Evolutionary conservation across 1,140 invertebrate species (phyloP), one percentile per base, ranked within the genome.

Genomic region (Trinorchestia longiramus): DNA sequence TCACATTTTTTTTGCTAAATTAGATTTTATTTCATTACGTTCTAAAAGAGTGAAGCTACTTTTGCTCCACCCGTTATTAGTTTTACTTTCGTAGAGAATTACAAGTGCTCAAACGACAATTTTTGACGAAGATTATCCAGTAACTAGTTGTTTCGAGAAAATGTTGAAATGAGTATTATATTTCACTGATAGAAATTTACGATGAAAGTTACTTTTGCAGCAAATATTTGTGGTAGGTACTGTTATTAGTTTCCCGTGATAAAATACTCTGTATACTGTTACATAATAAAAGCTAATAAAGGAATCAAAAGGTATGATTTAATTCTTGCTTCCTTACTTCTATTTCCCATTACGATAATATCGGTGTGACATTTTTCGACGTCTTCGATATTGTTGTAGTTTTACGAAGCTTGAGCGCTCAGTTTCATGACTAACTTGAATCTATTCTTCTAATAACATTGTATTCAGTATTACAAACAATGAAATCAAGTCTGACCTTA

Each of bases 401-500:
- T 77, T 15, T 23, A 28, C 62, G 62, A 77, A 77, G 62, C 36
- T 53, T 36, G 62, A 77, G 62, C 1, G 28, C 62, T 19, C 62
- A 36, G 62, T 77, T 28, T 11, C 62, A 77, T 3, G 36, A 77
- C 62, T 11, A 36, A n/a, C n/a, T n/a, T n/a, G n/a, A 3, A 77
- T 19, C 62, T 36, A 77, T 36, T 77, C 28, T n/a, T 28, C 3
- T 77, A 77, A 23, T 36, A 23, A 1, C 28, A 1, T 23, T 19
- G 3, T 77, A 77, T 36, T 28, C 28, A 36, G 28, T 3, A 36
- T 1, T 36, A 23, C 41, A 11, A 42, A 4, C 4, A 11, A 87
- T 40, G 87, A 87, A 90, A 28, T n/a, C n/a, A n/a, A 42, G n/a
- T 90, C 96, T 45, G 95, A 98, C 98, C 98, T 98, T 96, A 98